Evolutionary conservation across 2,113 vertebrate species (phyloP).

Genomic region (Noturus placidus): DNA sequence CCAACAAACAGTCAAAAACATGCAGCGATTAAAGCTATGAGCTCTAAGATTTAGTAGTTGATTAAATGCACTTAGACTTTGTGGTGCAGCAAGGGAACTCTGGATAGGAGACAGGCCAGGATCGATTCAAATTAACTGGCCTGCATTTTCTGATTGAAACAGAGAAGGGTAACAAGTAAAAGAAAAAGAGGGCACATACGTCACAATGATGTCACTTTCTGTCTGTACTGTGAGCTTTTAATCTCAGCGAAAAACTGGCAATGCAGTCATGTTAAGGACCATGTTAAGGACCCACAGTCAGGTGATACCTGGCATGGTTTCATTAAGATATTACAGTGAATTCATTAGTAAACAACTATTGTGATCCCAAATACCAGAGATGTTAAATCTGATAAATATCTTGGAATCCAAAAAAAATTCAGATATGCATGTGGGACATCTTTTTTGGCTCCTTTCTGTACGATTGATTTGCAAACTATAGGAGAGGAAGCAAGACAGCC

Average conservation of each 20-base stretch:
- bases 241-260: slow-evolving; percentile 29
- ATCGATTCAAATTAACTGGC: slow-evolving; percentile 58
- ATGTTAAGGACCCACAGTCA: slow-evolving; percentile 19
- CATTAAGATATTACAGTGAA: neutral
- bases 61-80: slow-evolving; percentile 45
- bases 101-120: slow-evolving; percentile 48
- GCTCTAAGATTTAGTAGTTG: slow-evolving; percentile 46
- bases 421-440: neutral
- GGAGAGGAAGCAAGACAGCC: slow-evolving; percentile 11
- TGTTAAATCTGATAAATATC: neutral
- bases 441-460: neutral
- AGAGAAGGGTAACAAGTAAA: neutral
- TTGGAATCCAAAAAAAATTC: slow-evolving; percentile 12
- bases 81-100: slow-evolving; percentile 43
- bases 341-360: neutral
- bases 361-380: neutral
- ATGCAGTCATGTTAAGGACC: slow-evolving; percentile 39
- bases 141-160: slow-evolving; percentile 56
- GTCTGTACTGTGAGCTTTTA: slow-evolving; percentile 27
- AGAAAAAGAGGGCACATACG: slow-evolving; percentile 18
- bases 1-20: neutral
- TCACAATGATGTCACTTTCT: slow-evolving; percentile 44
- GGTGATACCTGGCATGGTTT: neutral
- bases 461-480: slow-evolving; percentile 1
- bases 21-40: slow-evolving; percentile 2